Evolutionary conservation across 2,113 vertebrate genomes (phyloP), one percentile per base, ranked within the genome.

Genomic region (Deroptyus accipitrinus): DNA sequence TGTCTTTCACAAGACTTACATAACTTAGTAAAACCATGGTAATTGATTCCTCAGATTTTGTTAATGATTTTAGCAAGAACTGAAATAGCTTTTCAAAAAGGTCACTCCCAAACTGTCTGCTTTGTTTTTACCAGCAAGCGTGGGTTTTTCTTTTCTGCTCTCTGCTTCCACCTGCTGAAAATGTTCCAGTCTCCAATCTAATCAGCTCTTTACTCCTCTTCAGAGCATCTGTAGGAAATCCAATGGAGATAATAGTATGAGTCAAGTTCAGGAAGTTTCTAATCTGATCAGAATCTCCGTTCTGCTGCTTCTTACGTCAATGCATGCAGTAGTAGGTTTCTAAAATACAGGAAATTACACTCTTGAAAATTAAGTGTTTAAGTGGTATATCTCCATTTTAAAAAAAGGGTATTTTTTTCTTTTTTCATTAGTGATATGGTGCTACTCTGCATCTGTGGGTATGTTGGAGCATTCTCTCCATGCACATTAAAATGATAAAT

Each of bases 161-260:
- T 88, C 79, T 88, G 37, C 79, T 95, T 95, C 90, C 75, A 96
- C 84, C 85, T 94, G 75, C 93, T 94, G 89, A 79, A 95, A 91
- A 49, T 76, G n/a, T 88, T 90, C 75, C 61, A 64, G 24, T 41
- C 54, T 57, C 52, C 81, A 68, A 10, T 66, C 59, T 95, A 87
- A 91, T 80, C 72, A 85, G 59, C 57, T 90, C 75, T 93, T 86
- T 46, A 74, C 54, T 86, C 59, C 72, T 83, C 76, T 85, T 91
- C 87, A 94, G 72, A n/a, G 51, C 90, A 94, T 81, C 78, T 96
- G 82, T 57, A 86, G 75, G 72, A 96, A 95, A 93, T 85, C 57
- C 80, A 90, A 84, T 44, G 41, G 49, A 92, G 82, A 88, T 94
- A 87, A 83, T 75, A 74, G 79, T 33, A 28, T 74, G 77, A 96